phyloP scores from a whole-genome alignment of 2,113 vertebrate genomes.

The Callopanchax toddi region DNA sequence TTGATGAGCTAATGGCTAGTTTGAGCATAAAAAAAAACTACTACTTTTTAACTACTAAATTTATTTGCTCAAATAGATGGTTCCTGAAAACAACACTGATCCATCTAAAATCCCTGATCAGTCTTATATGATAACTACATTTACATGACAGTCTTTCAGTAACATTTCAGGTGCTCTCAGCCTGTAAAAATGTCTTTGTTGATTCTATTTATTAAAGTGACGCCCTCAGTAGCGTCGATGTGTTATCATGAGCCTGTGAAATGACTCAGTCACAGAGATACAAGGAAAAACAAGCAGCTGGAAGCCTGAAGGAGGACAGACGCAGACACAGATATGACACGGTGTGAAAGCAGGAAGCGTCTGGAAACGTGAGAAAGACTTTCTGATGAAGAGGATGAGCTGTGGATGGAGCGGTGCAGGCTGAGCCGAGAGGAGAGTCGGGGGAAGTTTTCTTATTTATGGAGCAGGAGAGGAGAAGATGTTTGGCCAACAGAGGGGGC shows the following conservation, averaged over 20 bases:
- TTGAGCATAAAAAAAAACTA: too few relatives aligned
- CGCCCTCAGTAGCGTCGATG: constrained; percentile 39
- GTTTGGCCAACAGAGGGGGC: constrained; percentile 33
- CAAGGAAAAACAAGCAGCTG: constrained; percentile 15
- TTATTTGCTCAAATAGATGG: too few relatives aligned
- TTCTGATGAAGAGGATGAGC: constrained; percentile 29
- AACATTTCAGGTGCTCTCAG: not conserved
- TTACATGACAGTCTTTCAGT: too few relatives aligned
- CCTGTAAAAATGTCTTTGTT: not conserved
- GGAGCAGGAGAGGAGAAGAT: constrained; percentile 7
- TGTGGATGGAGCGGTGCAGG: constrained; percentile 33
- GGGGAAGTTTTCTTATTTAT: constrained; percentile 5
- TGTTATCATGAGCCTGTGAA: constrained; percentile 45
- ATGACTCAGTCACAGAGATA: constrained; percentile 48
- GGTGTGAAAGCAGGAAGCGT: constrained; percentile 31
- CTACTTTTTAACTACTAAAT: too few relatives aligned
- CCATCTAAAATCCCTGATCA: too few relatives aligned
- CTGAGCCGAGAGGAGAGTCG: constrained; percentile 39
- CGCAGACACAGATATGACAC: constrained; percentile 46
- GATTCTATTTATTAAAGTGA: constrained; percentile 14
- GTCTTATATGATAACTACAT: too few relatives aligned
- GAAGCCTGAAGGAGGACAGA: constrained; percentile 44
- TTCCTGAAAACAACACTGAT: too few relatives aligned
- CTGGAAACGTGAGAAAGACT: constrained; percentile 31
- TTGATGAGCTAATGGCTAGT: too few relatives aligned